Conservation (phyloP, 2,888 invertebrate species). For the Phyto melanocephala region DNA sequence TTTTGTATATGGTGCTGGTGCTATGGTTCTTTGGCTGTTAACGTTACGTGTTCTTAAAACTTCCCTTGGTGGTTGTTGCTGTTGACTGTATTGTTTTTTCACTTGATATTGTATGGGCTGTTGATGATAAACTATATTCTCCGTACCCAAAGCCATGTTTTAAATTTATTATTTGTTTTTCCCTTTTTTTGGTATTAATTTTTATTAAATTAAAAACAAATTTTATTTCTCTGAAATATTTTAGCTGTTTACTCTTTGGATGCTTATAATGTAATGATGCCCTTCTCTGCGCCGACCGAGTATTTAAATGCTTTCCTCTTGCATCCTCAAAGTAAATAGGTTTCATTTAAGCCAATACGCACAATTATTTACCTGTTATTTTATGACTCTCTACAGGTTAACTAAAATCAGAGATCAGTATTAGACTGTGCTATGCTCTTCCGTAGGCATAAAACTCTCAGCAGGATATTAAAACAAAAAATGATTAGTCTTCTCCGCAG, state of each 20-base stretch:
- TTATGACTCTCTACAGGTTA: slow-evolving; percentile 50
- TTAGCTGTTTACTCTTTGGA: slow-evolving; percentile 70
- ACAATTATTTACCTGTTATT: slow-evolving; percentile 53
- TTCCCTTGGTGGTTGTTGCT: slow-evolving; percentile 52
- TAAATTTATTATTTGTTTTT: too few species aligned
- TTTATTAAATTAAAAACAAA: neutral
- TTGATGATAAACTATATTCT: slow-evolving; percentile 66
- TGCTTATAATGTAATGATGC: slow-evolving; percentile 77
- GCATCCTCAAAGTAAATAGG: slow-evolving; percentile 47
- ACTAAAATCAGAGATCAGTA: slow-evolving; percentile 26
- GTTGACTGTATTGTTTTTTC: slow-evolving; percentile 60
- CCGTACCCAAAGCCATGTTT: slow-evolving; percentile 71
- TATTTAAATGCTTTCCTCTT: slow-evolving; percentile 72
- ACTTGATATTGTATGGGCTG: slow-evolving; percentile 58
- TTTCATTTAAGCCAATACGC: slow-evolving; percentile 30
- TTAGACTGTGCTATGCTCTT: slow-evolving; percentile 28
- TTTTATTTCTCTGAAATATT: slow-evolving; percentile 18
- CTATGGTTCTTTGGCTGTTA: slow-evolving; percentile 60
- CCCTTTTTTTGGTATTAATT: slow-evolving; percentile 29
- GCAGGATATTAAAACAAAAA: slow-evolving; percentile 29
- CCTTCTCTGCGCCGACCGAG: slow-evolving; percentile 74
- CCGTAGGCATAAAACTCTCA: neutral
- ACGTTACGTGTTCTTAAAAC: slow-evolving; percentile 60
- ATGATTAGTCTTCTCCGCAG: neutral
- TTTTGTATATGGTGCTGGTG: slow-evolving; percentile 68